Percentiles rank a stretch among this genome's conserved stretches.
phyloP scores from a whole-genome alignment of 2,888 invertebrate genomes.

The Agrilus cyanescens region DNA sequence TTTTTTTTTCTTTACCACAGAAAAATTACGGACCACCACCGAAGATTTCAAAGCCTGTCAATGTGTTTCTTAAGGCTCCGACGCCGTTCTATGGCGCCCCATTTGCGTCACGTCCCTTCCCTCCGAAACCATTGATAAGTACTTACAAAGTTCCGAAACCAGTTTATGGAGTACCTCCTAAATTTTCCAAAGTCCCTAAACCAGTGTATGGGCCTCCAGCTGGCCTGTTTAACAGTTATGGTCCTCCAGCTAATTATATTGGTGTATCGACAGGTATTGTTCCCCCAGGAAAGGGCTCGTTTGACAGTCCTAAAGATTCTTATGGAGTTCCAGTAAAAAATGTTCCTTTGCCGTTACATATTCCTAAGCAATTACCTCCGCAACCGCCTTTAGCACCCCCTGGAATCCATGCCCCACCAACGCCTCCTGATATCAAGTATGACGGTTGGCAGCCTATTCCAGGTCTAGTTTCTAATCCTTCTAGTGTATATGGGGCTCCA shows the following conservation, averaged over 20 bases:
- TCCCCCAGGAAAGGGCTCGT: conserved; percentile 32
- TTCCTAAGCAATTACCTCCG: conserved; percentile 45
- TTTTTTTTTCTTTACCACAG: conserved; percentile 9
- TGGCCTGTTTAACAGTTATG: conserved; percentile 15
- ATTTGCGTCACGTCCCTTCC: conserved; percentile 27
- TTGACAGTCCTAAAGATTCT: conserved; percentile 26
- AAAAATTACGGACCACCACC: conserved; percentile 15
- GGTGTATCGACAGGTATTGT: conserved; percentile 25
- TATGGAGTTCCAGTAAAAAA: conserved; percentile 42
- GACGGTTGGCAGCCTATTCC: conserved; percentile 83
- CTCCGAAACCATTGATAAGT: conserved; percentile 24
- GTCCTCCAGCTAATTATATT: conserved; percentile 21
- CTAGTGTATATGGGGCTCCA: conserved; percentile 27
- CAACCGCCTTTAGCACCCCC: conserved; percentile 45
- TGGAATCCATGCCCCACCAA: conserved; percentile 61
- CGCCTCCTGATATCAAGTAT: conserved; percentile 62
- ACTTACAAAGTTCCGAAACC: conserved; percentile 24
- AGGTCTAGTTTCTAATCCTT: conserved; percentile 42
- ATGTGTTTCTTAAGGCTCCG: conserved; percentile 29
- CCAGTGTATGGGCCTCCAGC: conserved; percentile 24
- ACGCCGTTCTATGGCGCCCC: conserved; percentile 39
- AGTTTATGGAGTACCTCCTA: conserved; percentile 35
- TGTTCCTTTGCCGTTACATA: conserved; percentile 28
- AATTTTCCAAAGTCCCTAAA: conserved; percentile 25
- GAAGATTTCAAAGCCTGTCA: conserved; percentile 20